phyloP scores from a whole-genome alignment of 2,113 vertebrate genomes.

The Corvus moneduloides region DNA sequence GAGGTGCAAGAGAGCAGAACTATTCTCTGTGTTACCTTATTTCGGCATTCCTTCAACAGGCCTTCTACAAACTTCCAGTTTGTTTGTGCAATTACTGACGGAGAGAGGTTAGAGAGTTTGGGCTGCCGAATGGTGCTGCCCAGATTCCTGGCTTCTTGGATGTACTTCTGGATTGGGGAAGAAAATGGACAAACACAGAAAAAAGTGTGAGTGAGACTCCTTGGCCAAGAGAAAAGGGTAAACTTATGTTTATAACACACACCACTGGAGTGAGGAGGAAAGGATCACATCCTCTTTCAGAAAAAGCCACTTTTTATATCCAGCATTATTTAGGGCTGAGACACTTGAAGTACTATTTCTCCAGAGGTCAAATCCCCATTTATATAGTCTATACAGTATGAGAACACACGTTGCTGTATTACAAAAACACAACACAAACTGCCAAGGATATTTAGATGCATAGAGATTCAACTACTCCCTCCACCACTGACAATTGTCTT shows the following conservation, averaged over 20 bases:
- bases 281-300: neutral
- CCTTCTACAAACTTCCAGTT: slow-evolving; percentile 99
- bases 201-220: neutral
- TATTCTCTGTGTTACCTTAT: slow-evolving; percentile 82
- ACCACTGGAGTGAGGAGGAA: neutral
- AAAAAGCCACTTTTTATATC: neutral
- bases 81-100: slow-evolving; percentile 97
- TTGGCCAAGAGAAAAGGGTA: neutral
- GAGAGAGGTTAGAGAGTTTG: slow-evolving; percentile 96
- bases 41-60: slow-evolving; percentile 93
- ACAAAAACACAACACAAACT: neutral
- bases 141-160: slow-evolving; percentile 95
- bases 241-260: neutral
- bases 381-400: neutral
- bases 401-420: neutral
- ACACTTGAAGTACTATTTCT: neutral
- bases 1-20: neutral
- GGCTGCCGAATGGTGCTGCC: slow-evolving; percentile 96
- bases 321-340: neutral
- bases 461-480: neutral
- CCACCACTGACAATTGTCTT: neutral
- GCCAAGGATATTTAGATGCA: slow-evolving; percentile 10
- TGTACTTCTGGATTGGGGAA: slow-evolving; percentile 85
- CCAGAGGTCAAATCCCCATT: neutral
- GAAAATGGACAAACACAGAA: slow-evolving; percentile 18